These are phyloP conservation scores for Cacatua alba DNA, from an alignment of 2,113 vertebrate species.

Conservation along the genomic window DNA sequence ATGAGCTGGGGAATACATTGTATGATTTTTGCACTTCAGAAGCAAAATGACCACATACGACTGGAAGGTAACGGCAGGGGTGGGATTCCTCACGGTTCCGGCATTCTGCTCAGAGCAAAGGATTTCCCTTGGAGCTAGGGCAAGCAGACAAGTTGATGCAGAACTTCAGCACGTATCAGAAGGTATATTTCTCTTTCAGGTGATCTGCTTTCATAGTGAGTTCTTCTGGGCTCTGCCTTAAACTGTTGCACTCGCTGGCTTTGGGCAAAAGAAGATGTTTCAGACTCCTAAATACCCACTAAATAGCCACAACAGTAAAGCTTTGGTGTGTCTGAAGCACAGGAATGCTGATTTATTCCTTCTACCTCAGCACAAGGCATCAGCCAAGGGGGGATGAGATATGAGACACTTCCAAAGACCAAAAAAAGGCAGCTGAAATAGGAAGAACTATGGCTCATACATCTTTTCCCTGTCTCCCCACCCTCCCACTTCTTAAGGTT, in stretches of 20 bases:
- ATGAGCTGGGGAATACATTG: background rate
- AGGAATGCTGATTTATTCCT: background rate
- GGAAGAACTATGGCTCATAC: background rate
- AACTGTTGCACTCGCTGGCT: background rate
- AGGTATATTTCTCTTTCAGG: background rate
- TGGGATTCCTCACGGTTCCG: background rate
- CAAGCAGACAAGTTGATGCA: background rate
- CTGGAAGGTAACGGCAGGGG: background rate
- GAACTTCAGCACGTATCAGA: background rate
- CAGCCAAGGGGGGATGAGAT: background rate
- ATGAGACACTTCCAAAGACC: background rate
- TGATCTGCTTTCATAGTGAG: background rate
- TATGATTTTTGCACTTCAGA: background rate
- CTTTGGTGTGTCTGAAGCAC: background rate
- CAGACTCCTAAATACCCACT: background rate
- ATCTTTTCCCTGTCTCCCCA: background rate
- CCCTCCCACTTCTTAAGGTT: background rate
- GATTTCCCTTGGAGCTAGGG: background rate
- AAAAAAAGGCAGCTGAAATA: background rate
- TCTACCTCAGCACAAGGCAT: background rate
- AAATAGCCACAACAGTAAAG: background rate
- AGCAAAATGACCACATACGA: background rate
- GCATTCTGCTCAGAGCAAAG: background rate
- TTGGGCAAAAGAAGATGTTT: background rate
- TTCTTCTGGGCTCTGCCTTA: background rate